A percentile compares a stretch with the other conserved stretches of the same genome.
These are phyloP conservation scores for Conopomorpha cramerella DNA, from an alignment of 1,140 invertebrate species.

Conservation along the genomic window DNA sequence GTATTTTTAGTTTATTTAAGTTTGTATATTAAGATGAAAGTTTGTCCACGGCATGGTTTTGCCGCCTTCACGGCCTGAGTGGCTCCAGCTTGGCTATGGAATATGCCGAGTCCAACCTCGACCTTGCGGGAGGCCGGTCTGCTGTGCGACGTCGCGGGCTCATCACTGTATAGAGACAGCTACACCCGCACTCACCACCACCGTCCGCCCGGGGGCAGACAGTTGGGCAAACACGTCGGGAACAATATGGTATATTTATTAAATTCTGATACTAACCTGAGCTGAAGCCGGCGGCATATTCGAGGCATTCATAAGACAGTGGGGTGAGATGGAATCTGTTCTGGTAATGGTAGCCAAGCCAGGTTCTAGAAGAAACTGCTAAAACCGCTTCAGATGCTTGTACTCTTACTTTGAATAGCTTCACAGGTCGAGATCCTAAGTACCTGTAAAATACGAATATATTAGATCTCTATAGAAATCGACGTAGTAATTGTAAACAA, in stretches of 20 bases:
- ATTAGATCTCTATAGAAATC: constrained; percentile 1
- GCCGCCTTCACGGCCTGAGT: constrained; percentile 4
- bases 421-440: constrained; percentile 92
- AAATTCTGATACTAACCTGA: constrained; percentile 59
- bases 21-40: too few species aligned
- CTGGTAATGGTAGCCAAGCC: constrained; percentile 99
- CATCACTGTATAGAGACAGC: too few species aligned
- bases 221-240: too few species aligned
- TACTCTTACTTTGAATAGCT: constrained; percentile 93
- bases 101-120: constrained; percentile 3
- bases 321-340: constrained; percentile 96
- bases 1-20: background rate
- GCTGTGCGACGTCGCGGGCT: too few species aligned
- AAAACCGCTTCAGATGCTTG: constrained; percentile 96
- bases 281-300: constrained; percentile 97
- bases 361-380: constrained; percentile 96
- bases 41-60: constrained; percentile 4
- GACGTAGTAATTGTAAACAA: background rate
- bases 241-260: background rate
- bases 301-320: constrained; percentile 93
- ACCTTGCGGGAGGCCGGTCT: too few species aligned
- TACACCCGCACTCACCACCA: too few species aligned
- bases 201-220: too few species aligned
- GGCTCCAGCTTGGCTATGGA: too few species aligned
- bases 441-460: constrained; percentile 61